Evolutionary conservation across 2,888 invertebrate genomes (phyloP).

Genomic region (Thalpophila matura): DNA sequence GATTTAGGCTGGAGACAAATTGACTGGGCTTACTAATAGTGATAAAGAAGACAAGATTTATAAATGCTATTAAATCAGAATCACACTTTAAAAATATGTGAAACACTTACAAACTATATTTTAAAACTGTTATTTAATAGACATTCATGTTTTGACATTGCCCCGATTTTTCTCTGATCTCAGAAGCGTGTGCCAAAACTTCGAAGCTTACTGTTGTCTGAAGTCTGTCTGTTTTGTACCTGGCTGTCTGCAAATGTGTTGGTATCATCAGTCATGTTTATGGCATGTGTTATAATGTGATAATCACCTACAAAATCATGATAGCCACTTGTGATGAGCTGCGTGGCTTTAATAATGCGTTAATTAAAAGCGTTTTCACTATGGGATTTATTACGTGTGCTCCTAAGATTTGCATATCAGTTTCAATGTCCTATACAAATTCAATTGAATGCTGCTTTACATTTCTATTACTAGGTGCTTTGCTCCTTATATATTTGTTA

Average conservation of each 20-base stretch:
- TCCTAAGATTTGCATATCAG: constrained; percentile 7
- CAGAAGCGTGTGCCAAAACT: constrained; percentile 52
- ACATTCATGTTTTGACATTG: constrained; percentile 56
- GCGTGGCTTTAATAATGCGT: background rate
- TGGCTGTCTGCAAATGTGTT: constrained; percentile 21
- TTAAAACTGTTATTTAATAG: constrained; percentile 45
- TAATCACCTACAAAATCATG: constrained; percentile 21
- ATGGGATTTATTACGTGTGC: constrained; percentile 6
- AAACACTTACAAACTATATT: constrained; percentile 33
- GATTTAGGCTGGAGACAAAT: constrained; percentile 42
- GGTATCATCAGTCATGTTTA: constrained; percentile 37
- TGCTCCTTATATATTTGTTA: constrained; percentile 2
- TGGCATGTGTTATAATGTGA: constrained; percentile 27
- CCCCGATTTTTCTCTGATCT: constrained; percentile 45
- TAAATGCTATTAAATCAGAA: constrained; percentile 29
- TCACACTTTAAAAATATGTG: constrained; percentile 18
- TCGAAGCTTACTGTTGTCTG: constrained; percentile 26
- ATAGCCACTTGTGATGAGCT: constrained; percentile 1
- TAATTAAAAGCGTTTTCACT: constrained; percentile 1
- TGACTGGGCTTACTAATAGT: constrained; percentile 19
- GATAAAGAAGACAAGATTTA: constrained; percentile 22
- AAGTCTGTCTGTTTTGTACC: constrained; percentile 38
- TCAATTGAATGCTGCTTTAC: background rate
- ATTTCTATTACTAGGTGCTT: background rate
- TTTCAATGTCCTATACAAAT: constrained; percentile 11